Conservation (phyloP, 1,140 invertebrate species). For the Drosophila persimilis region DNA sequence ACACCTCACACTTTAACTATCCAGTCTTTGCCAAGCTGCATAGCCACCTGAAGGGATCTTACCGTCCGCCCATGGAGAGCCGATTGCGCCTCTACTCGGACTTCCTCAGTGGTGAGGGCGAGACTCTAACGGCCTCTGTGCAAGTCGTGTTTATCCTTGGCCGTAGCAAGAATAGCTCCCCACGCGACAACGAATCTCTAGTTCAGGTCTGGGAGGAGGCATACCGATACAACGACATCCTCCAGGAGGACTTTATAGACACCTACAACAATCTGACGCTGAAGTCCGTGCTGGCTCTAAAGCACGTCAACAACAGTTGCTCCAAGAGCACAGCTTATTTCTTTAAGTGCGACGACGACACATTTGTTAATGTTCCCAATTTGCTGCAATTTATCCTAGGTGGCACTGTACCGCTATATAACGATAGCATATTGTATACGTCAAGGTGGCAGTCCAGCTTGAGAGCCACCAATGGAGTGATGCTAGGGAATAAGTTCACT, state of each 20-base stretch:
- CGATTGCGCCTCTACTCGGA: slow-evolving; percentile 42
- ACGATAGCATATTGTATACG: slow-evolving; percentile 59
- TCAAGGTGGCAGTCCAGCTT: slow-evolving; percentile 42
- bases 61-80: slow-evolving; percentile 33
- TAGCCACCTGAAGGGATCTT: slow-evolving; percentile 46
- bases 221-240: slow-evolving; percentile 87
- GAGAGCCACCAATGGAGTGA: slow-evolving; percentile 82
- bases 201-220: slow-evolving; percentile 52
- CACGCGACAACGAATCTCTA: slow-evolving; percentile 52
- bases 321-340: slow-evolving; percentile 86
- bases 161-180: slow-evolving; percentile 21
- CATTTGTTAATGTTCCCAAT: slow-evolving; percentile 90
- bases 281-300: slow-evolving; percentile 94
- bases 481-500: slow-evolving; percentile 89
- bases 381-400: slow-evolving; percentile 83
- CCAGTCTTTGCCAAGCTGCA: slow-evolving; percentile 78
- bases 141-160: slow-evolving; percentile 70
- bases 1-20: slow-evolving; percentile 84
- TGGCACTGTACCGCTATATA: slow-evolving; percentile 71
- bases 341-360: slow-evolving; percentile 93
- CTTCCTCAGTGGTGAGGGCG: slow-evolving; percentile 33
- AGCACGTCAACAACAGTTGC: slow-evolving; percentile 89
- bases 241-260: slow-evolving; percentile 94
- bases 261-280: slow-evolving; percentile 96
- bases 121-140: slow-evolving; percentile 28